Evolutionary conservation across 2,888 invertebrate species (phyloP), one percentile per base, ranked within the genome.

Genomic region (Arrhopalites spinosus): DNA sequence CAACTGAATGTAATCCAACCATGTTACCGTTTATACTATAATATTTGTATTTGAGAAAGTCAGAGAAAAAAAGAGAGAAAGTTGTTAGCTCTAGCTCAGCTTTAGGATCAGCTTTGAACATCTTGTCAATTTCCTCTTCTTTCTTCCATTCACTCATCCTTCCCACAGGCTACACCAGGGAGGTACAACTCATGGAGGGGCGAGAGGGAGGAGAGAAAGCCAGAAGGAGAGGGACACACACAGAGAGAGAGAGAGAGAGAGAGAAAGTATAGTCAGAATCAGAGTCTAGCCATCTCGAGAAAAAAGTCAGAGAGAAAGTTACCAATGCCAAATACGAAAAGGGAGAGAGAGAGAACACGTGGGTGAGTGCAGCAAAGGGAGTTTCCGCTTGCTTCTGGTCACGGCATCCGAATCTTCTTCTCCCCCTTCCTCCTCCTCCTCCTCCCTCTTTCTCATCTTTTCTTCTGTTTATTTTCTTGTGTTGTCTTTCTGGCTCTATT

Each of bases 1-100:
- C 23, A 59, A 59, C 59, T 59, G 20, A 59, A 59, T 59, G 59
- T 59, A 59, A 59, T 59, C 59, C 59, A 59, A 23, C 3, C 3
- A 59, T 2, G 50, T 50, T 7, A 5, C 50, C 3, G 50, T 50
- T n/a, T 20, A 50, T 20, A n/a, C n/a, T 50, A 50, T 15, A 50
- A 20, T 50, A 50, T 20, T n/a, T 50, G 50, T 20, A 50, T 50
- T n/a, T 50, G 50, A 8, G n/a, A 50, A 3, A 17, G 36, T 3
- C 3, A 11, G 36, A 36, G 36, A 36, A 50, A n/a, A 50, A 50
- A 23, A 8, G 25, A 23, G 59, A 25, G 25, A 59, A 23, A 59
- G 59, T 59, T 25, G 23, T 59, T 59, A 59, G 59, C 25, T 23
- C 7, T 23, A 59, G 59, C 59, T 59, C 59, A 23, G 23, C 59